These are phyloP conservation scores for Cynaeus angustus DNA, from an alignment of 2,888 invertebrate genomes.

Conservation along the genomic window DNA sequence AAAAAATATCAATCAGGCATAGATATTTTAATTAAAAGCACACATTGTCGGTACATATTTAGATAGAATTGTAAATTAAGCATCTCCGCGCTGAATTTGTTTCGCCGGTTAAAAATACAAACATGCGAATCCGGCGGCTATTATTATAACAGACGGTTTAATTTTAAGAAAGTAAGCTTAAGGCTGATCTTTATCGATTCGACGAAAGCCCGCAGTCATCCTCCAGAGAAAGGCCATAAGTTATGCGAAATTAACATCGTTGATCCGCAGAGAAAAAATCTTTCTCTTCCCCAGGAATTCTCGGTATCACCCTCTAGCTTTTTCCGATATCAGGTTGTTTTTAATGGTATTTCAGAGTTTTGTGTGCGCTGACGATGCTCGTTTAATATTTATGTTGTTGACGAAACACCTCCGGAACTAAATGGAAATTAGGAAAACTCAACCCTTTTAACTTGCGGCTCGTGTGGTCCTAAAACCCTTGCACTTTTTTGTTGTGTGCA, in stretches of 20 bases:
- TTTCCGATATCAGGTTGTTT: constrained; percentile 3
- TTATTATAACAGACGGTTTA: constrained; percentile 38
- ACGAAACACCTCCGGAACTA: constrained; percentile 43
- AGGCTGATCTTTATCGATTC: constrained; percentile 21
- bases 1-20: constrained; percentile 16
- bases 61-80: constrained; percentile 22
- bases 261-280: constrained; percentile 3
- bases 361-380: constrained; percentile 55
- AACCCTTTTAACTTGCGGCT: constrained; percentile 18
- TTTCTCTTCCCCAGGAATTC: constrained; percentile 8
- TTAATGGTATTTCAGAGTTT: constrained; percentile 34
- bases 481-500: not conserved
- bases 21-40: constrained; percentile 28
- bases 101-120: constrained; percentile 33
- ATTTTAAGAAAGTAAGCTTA: constrained; percentile 25
- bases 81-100: constrained; percentile 21
- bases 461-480: constrained; percentile 17
- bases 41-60: constrained; percentile 23
- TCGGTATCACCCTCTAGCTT: constrained; percentile 8
- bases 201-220: constrained; percentile 6
- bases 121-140: constrained; percentile 23
- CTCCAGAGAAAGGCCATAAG: not conserved
- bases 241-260: constrained; percentile 19
- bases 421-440: constrained; percentile 40
- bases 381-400: constrained; percentile 62